phyloP scores from a whole-genome alignment of 2,113 vertebrate genomes.

The Sciurus niger region DNA sequence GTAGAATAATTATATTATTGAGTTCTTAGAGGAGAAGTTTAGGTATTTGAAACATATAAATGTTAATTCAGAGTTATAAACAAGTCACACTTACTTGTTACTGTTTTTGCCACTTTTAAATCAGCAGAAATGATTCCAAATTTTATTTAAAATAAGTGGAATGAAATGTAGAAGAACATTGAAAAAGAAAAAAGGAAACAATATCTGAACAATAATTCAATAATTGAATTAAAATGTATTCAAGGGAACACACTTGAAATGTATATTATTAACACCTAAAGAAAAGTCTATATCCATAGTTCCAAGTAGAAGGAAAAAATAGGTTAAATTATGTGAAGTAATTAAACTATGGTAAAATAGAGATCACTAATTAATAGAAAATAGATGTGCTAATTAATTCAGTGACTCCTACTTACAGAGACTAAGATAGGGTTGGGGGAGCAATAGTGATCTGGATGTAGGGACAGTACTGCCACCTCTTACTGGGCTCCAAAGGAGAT shows the following conservation, averaged over 20 bases:
- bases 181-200: not conserved
- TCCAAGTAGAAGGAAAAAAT: not conserved
- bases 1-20: not conserved
- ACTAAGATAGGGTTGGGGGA: not conserved
- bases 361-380: not conserved
- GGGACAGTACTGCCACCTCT: not conserved
- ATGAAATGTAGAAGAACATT: not conserved
- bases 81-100: not conserved
- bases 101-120: slow-evolving; percentile 1
- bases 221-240: slow-evolving; percentile 27
- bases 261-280: not conserved
- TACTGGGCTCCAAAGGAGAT: not conserved
- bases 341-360: slow-evolving; percentile 3
- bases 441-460: not conserved
- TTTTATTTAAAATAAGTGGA: not conserved
- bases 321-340: slow-evolving; percentile 32
- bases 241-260: slow-evolving; percentile 32
- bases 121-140: slow-evolving; percentile 3
- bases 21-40: not conserved
- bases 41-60: slow-evolving; percentile 29
- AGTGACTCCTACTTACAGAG: not conserved
- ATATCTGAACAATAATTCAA: not conserved
- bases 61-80: slow-evolving; percentile 12
- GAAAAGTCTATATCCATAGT: not conserved
- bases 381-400: not conserved